Evolutionary conservation across 1,140 invertebrate genomes (phyloP).

Genomic region (Camponotus vicinus): DNA sequence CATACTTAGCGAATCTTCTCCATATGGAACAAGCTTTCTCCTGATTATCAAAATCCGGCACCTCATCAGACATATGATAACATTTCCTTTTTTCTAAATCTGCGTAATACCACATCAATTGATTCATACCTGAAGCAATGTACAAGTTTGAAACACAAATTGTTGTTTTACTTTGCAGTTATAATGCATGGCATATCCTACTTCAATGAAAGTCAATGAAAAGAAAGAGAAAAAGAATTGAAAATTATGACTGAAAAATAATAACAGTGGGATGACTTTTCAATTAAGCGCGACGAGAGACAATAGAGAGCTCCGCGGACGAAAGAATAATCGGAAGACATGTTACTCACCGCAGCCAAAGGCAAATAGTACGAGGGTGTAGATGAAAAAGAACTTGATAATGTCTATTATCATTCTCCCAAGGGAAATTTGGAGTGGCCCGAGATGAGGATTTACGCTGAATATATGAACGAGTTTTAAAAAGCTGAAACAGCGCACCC

Average conservation of each 20-base stretch:
- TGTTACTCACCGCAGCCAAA: conserved; percentile 92
- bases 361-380: conserved; percentile 95
- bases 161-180: neutral
- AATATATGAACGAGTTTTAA: conserved; percentile 98
- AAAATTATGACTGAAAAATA: neutral
- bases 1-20: conserved; percentile 94
- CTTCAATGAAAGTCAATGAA: neutral
- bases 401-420: conserved; percentile 97
- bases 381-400: conserved; percentile 97
- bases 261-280: conserved; percentile 23
- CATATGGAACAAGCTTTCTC: conserved; percentile 94
- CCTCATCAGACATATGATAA: conserved; percentile 90
- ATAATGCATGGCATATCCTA: neutral
- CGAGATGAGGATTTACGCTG: conserved; percentile 97
- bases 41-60: conserved; percentile 92
- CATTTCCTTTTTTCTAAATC: conserved; percentile 95
- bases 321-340: conserved; percentile 43
- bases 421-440: conserved; percentile 95
- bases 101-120: conserved; percentile 98
- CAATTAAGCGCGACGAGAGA: neutral
- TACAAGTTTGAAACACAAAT: neutral
- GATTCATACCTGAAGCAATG: conserved; percentile 91
- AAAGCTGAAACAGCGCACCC: conserved; percentile 87
- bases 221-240: neutral
- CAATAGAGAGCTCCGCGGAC: neutral